phyloP scores from a whole-genome alignment of 2,797 vertebrate species.

The Oreortyx pictus region DNA sequence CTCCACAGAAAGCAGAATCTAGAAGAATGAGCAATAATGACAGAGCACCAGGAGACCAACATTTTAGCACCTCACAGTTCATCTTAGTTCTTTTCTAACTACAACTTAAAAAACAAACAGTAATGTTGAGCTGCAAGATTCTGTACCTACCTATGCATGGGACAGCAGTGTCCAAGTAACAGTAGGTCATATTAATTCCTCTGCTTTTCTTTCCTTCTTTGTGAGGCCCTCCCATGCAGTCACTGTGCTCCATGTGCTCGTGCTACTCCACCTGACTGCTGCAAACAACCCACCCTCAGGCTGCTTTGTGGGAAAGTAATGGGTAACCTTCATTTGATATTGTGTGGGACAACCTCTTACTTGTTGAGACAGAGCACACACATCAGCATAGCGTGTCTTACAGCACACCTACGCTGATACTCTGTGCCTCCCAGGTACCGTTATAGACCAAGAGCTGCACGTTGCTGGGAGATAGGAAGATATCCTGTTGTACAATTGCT shows the following conservation, averaged over 20 bases:
- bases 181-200: fast-evolving
- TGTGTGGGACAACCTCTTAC: background rate
- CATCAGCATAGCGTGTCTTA: fast-evolving
- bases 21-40: background rate
- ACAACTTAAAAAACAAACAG: background rate
- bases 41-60: background rate
- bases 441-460: background rate
- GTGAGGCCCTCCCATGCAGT: background rate
- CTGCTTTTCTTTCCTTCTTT: background rate
- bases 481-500: background rate
- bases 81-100: background rate
- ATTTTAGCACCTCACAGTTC: background rate
- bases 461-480: background rate
- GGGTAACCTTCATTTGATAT: background rate
- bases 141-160: background rate
- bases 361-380: background rate
- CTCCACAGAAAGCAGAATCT: background rate
- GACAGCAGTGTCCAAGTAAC: background rate
- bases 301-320: background rate
- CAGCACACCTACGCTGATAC: background rate
- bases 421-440: background rate
- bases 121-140: background rate
- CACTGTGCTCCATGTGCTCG: background rate
- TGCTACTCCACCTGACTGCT: background rate
- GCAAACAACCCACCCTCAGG: background rate